phyloP scores from a whole-genome alignment of 1,140 invertebrate species.

The Megathymus violae region DNA sequence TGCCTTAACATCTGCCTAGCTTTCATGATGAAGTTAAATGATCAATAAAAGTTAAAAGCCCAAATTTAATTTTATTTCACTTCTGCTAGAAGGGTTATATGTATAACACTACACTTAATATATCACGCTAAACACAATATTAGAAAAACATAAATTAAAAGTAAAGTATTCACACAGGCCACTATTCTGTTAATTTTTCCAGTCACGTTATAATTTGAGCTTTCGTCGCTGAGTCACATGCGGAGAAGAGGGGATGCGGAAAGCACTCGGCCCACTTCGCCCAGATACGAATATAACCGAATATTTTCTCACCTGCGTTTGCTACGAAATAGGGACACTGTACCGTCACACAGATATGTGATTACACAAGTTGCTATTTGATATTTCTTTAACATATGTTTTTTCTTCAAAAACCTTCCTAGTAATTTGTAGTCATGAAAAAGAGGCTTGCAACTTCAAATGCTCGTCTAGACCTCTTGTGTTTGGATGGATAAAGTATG shows the following conservation, averaged over 20 bases:
- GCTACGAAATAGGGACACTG: constrained; percentile 47
- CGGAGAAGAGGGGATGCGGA: constrained; percentile 48
- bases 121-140: too few species aligned
- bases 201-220: constrained; percentile 37
- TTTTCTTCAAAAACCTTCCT: background rate
- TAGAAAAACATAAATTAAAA: too few species aligned
- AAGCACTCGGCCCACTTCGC: constrained; percentile 69
- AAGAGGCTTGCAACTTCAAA: too few species aligned
- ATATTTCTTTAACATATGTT: constrained; percentile 17
- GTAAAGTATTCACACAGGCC: too few species aligned
- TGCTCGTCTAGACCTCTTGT: too few species aligned
- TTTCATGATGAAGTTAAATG: too few species aligned
- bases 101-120: too few species aligned
- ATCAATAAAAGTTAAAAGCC: too few species aligned
- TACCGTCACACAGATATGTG: constrained; percentile 40
- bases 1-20: too few species aligned
- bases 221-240: constrained; percentile 50
- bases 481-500: too few species aligned
- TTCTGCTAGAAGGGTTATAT: too few species aligned
- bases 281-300: constrained; percentile 74
- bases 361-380: constrained; percentile 26
- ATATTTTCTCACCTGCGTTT: constrained; percentile 76
- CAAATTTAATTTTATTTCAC: too few species aligned
- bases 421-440: background rate
- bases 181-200: background rate